phyloP scores from a whole-genome alignment of 35 echinoderm and acorn worm genomes.

The Strongylocentrotus purpuratus region DNA sequence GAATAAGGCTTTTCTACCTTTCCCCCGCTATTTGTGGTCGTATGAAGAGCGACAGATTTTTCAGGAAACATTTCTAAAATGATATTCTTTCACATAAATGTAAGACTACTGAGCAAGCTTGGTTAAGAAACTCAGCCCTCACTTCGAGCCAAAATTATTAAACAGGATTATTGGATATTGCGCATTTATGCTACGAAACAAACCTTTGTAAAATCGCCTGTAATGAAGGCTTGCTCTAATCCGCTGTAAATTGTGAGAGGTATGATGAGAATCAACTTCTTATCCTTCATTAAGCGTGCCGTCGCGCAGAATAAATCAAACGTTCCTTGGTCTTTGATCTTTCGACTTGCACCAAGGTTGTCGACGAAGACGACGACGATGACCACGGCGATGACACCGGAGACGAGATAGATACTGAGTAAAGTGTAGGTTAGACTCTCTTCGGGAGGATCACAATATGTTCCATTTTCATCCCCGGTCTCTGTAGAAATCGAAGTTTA shows the following conservation, averaged over 20 bases:
- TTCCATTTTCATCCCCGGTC: slow-evolving; percentile 35
- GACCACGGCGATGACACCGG: slow-evolving; percentile 72
- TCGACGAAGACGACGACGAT: slow-evolving; percentile 71
- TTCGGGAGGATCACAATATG: slow-evolving; percentile 77
- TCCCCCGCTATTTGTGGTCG: no score
- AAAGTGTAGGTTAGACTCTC: slow-evolving; percentile 69
- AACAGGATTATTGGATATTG: no score
- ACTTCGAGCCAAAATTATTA: no score
- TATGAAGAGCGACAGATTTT: no score
- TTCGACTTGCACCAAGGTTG: slow-evolving; percentile 50
- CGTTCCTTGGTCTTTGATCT: slow-evolving; percentile 46
- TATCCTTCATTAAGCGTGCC: slow-evolving; percentile 63
- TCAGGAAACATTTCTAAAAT: no score
- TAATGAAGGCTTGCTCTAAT: slow-evolving; percentile 94
- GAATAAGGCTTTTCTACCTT: no score
- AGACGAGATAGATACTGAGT: slow-evolving; percentile 73
- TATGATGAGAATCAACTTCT: slow-evolving; percentile 68
- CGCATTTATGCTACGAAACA: background rate
- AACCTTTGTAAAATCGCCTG: slow-evolving; percentile 96
- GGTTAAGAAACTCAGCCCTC: no score
- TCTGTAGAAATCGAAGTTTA: background rate
- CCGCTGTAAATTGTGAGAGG: slow-evolving; percentile 92
- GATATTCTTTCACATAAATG: no score
- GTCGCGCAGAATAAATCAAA: slow-evolving; percentile 81
- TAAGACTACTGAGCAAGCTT: no score